Conservation (phyloP, 1,140 invertebrate genomes). For the Bombyx mori region ASM3026992v2 NC_085116.1:7562501-7563000, state of each 20-base stretch:
- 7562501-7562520: too few species aligned
- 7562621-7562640: conserved; percentile 1
- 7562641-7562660: conserved; percentile 13
- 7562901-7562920: conserved; percentile 26
- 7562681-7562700: conserved; percentile 22
- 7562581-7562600: too few species aligned
- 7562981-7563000: conserved; percentile 5
- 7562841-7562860: conserved; percentile 29
- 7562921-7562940: conserved; percentile 11
- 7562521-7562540: too few species aligned
- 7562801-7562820: conserved; percentile 27
- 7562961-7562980: conserved; percentile 4
- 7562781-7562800: conserved; percentile 28
- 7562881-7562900: conserved; percentile 25
- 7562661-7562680: conserved; percentile 16
- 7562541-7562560: too few species aligned
- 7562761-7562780: conserved; percentile 23
- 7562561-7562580: too few species aligned
- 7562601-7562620: too few species aligned
- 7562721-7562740: conserved; percentile 24
- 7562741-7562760: conserved; percentile 42
- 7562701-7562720: too few species aligned
- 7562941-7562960: conserved; percentile 5
- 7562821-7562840: conserved; percentile 40
- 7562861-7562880: conserved; percentile 39